Evolutionary conservation across 2,888 invertebrate genomes (phyloP).

Genomic region (Erannis defoliaria): DNA sequence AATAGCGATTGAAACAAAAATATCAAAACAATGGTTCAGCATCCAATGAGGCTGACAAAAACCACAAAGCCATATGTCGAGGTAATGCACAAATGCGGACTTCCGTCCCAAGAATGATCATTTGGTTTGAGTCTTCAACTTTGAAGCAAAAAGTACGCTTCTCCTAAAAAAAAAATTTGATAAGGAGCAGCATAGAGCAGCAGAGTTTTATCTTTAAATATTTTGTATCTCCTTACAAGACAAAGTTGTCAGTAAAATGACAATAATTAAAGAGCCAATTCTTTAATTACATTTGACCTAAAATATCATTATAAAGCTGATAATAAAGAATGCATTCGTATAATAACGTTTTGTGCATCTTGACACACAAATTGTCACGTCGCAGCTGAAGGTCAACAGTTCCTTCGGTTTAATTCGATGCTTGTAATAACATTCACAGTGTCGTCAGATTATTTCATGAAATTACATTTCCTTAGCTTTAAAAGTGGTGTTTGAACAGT

Average conservation of each 20-base stretch:
- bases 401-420: constrained; percentile 21
- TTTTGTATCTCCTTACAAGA: not conserved
- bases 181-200: no score
- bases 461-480: constrained; percentile 22
- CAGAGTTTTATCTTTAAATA: no score
- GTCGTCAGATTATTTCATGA: constrained; percentile 35
- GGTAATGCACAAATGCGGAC: constrained; percentile 33
- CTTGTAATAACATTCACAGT: constrained; percentile 33
- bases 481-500: constrained; percentile 30
- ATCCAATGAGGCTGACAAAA: constrained; percentile 35
- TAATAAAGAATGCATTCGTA: not conserved
- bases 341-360: constrained; percentile 1
- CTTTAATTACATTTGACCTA: not conserved
- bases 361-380: constrained; percentile 25
- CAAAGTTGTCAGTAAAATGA: constrained; percentile 19
- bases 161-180: no score
- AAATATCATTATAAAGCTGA: not conserved
- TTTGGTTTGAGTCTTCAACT: not conserved
- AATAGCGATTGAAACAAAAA: not conserved
- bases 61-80: constrained; percentile 31
- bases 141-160: no score
- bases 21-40: constrained; percentile 10
- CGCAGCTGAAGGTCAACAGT: constrained; percentile 25
- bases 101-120: constrained; percentile 20
- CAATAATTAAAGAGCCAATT: constrained; percentile 5